Percentiles rank a stretch among this genome's conserved stretches.
Evolutionary conservation across 2,888 invertebrate species (phyloP).

Genomic region (Glyphotaelius pellucidus): DNA sequence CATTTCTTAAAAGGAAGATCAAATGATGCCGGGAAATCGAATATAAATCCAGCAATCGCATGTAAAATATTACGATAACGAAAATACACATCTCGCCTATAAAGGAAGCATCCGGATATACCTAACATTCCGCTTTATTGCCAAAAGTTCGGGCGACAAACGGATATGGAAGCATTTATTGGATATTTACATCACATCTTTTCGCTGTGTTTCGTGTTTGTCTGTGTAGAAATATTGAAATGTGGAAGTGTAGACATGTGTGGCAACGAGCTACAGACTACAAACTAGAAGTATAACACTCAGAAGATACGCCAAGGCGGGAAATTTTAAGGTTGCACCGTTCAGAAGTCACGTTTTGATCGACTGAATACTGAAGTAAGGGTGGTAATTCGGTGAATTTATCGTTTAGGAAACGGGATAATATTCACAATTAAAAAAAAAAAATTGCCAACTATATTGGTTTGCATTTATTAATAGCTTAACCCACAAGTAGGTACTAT

Average conservation of each 20-base stretch:
- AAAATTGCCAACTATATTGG: too few relatives aligned
- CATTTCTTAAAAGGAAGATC: constrained; percentile 46
- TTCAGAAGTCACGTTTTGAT: constrained; percentile 42
- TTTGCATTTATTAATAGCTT: neutral
- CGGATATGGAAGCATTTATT: constrained; percentile 4
- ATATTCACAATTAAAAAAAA: neutral
- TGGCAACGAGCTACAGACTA: neutral
- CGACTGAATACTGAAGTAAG: neutral
- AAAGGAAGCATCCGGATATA: constrained; percentile 24
- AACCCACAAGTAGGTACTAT: neutral
- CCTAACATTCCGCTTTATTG: constrained; percentile 37
- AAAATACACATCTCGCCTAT: constrained; percentile 35
- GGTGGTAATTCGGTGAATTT: neutral
- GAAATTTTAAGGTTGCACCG: constrained; percentile 10
- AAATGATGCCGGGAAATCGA: constrained; percentile 54
- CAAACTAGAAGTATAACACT: neutral
- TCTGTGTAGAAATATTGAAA: constrained; percentile 8
- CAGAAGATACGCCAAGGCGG: neutral
- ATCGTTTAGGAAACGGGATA: neutral
- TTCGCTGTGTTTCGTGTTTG: constrained; percentile 23
- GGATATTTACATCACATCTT: constrained; percentile 16
- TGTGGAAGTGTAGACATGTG: neutral
- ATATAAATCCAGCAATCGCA: constrained; percentile 59
- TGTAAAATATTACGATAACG: constrained; percentile 55
- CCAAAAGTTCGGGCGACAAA: constrained; percentile 48